phyloP scores from a whole-genome alignment of 2,113 vertebrate genomes.

The Colistium nudipinnis region DNA sequence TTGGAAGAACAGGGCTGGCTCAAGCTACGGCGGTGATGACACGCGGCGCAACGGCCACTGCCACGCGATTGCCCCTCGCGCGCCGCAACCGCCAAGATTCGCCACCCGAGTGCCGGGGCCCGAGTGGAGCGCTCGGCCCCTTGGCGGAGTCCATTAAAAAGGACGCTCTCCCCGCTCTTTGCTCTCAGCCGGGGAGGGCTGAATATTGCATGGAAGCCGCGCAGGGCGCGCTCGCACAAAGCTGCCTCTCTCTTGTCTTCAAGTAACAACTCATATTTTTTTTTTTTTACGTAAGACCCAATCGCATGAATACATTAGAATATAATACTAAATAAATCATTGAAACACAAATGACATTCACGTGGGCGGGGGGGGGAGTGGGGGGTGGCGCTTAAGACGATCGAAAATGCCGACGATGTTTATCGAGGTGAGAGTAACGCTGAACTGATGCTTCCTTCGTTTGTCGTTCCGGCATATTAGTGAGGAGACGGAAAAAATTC shows the following conservation, averaged over 20 bases:
- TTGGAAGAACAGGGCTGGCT: no score
- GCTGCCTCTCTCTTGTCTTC: slow-evolving; percentile 26
- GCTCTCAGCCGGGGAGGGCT: slow-evolving; percentile 52
- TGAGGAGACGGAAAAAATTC: no score
- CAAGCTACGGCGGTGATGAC: no score
- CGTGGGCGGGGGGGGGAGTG: slow-evolving; percentile 25
- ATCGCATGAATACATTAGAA: slow-evolving; percentile 52
- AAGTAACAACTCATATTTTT: slow-evolving; percentile 23
- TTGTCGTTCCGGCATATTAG: neutral
- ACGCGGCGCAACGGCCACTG: no score
- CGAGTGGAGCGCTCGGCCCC: no score
- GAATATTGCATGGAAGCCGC: slow-evolving; percentile 59
- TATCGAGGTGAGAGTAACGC: neutral
- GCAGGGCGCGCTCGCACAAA: slow-evolving; percentile 25
- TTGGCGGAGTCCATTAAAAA: no score
- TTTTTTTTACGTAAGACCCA: neutral
- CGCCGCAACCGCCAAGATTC: no score
- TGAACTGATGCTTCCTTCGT: neutral
- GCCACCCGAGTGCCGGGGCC: no score
- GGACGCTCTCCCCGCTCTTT: no score
- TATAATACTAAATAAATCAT: slow-evolving; percentile 40
- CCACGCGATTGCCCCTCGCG: no score
- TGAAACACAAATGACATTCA: slow-evolving; percentile 38
- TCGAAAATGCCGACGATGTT: neutral
- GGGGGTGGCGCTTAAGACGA: neutral